Conservation (phyloP, 2,797 vertebrate genomes). For the Pipistrellus pipistrellus region DNA sequence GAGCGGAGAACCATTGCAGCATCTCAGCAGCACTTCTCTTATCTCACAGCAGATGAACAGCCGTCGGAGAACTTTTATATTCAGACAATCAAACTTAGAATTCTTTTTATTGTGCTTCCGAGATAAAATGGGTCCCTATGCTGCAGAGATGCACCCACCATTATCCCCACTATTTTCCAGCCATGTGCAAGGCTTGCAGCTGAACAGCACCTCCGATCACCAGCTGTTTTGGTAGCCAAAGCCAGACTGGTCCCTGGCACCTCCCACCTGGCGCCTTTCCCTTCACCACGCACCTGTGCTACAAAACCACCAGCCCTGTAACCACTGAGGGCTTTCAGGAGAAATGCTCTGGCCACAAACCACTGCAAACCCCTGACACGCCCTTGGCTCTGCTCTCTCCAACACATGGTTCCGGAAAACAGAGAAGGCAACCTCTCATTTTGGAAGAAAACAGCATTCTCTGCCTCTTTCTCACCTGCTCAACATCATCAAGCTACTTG, state of each 20-base stretch:
- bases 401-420: neutral
- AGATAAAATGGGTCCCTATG: neutral
- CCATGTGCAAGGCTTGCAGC: neutral
- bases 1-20: neutral
- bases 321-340: neutral
- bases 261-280: neutral
- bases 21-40: neutral
- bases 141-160: neutral
- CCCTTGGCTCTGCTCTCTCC: neutral
- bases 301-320: neutral
- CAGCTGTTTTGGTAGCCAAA: neutral
- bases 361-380: neutral
- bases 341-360: neutral
- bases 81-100: conserved; percentile 3
- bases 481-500: neutral
- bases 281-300: conserved; percentile 20
- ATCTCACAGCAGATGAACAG: neutral
- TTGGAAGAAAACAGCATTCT: neutral
- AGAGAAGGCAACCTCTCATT: neutral
- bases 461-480: neutral
- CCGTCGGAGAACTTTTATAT: neutral
- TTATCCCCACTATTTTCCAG: neutral
- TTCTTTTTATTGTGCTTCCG: neutral
- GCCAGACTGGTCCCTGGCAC: neutral
- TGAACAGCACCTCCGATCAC: neutral